Base-by-base conservation (phyloP, 2,888 invertebrate genomes). In the Hypselothyrea guttata region DNA sequence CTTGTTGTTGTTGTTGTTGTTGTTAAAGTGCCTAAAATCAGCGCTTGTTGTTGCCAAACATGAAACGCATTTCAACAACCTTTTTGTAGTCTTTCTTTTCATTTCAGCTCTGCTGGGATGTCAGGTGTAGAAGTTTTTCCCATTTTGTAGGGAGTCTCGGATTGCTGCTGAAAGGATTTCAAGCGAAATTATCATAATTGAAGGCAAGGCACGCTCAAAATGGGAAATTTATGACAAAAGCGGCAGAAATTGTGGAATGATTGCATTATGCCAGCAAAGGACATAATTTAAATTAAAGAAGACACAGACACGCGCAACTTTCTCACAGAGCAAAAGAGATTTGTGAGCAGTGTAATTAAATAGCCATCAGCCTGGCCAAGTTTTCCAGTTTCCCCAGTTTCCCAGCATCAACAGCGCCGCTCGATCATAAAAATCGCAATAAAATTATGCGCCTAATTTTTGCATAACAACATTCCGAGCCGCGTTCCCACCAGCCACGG, bases 361-460 rank as follows among this genome's bases (percentile, higher is more conserved):
- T 75, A 45, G 15, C 53, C 62, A 82, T 85, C 75, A 66, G 56
- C 52, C 56, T 52, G 48, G 42, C 44, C 49, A 57, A 71, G 58
- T 68, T 64, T 57, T 42, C 51, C 45, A 52, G 44, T n/a, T n/a
- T n/a, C n/a, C n/a, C n/a, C n/a, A n/a, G n/a, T n/a, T n/a, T n/a
- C n/a, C n/a, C n/a, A n/a, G n/a, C n/a, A n/a, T n/a, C 13, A 1
- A 31, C 47, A 34, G 51, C 57, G 45, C 30, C 57, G 71, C 56
- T 79, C 68, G 81, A 78, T 75, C 87, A 86, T 87, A 83, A 85
- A 88, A 88, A 88, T 84, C 75, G 88, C 88, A 88, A 89, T 89
- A 87, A 88, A 88, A 88, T 89, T 72, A 83, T 84, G 75, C 86
- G 89, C 86, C 67, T 74, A 72, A 86, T 88, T 88, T 88, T 88